phyloP scores from a whole-genome alignment of 2,888 invertebrate species.

The Eumerus sabulonum region DNA sequence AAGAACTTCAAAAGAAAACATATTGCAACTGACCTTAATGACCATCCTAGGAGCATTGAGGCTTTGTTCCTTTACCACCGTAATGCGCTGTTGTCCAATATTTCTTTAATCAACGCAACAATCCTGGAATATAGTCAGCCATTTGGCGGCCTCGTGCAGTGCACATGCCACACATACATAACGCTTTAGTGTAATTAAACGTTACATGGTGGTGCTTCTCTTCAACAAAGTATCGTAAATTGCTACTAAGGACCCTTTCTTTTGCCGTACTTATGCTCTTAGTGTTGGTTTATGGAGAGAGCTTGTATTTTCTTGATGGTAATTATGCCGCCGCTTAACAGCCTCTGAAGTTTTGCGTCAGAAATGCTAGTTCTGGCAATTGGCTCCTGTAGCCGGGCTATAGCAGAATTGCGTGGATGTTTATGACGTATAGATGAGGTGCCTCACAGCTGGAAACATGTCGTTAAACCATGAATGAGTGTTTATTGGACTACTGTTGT shows the following conservation, averaged over 20 bases:
- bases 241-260: slow-evolving; percentile 15
- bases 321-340: slow-evolving; percentile 30
- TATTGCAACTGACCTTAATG: slow-evolving; percentile 27
- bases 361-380: too few relatives aligned
- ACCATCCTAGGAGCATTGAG: background rate
- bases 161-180: slow-evolving; percentile 18
- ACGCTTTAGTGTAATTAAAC: slow-evolving; percentile 26
- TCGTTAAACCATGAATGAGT: too few relatives aligned
- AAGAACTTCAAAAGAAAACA: background rate
- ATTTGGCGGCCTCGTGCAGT: slow-evolving; percentile 13
- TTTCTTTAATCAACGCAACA: slow-evolving; percentile 10
- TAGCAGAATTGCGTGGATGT: background rate
- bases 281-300: slow-evolving; percentile 5
- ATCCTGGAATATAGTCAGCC: background rate
- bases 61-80: too few relatives aligned
- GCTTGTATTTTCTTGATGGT: slow-evolving; percentile 20
- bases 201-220: slow-evolving; percentile 15
- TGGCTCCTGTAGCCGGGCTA: background rate
- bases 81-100: background rate
- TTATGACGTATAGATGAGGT: too few relatives aligned
- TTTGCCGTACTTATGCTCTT: background rate
- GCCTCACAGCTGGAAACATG: too few relatives aligned
- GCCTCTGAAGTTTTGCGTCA: background rate
- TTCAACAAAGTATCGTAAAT: slow-evolving; percentile 32
- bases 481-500: too few relatives aligned